Percentiles rank a stretch among this genome's conserved stretches.
Conservation (phyloP, 2,113 vertebrate genomes). For the Sturnus vulgaris region DNA sequence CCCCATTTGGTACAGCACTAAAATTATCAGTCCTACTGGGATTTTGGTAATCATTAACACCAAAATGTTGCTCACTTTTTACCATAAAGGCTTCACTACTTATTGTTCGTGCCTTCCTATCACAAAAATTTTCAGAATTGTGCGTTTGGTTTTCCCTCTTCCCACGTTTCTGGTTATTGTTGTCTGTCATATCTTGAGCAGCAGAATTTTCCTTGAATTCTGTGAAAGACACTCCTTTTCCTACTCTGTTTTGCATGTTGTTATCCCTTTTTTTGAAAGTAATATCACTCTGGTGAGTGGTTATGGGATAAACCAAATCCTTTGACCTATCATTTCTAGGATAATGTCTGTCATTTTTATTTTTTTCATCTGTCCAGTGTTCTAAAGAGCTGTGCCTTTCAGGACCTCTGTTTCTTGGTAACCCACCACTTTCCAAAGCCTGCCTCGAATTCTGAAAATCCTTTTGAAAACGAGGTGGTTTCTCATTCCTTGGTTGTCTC, state of each 20-base stretch:
- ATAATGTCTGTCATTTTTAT: conserved; percentile 73
- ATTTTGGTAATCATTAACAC: conserved; percentile 73
- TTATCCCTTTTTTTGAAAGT: conserved; percentile 81
- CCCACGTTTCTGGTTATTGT: conserved; percentile 80
- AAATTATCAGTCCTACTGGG: conserved; percentile 69
- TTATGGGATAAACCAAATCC: conserved; percentile 71
- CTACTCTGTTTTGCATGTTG: conserved; percentile 70
- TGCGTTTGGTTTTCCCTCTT: conserved; percentile 79
- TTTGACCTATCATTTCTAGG: conserved; percentile 79
- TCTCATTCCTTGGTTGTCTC: conserved; percentile 84
- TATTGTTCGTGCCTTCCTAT: conserved; percentile 76
- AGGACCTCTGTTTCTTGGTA: conserved; percentile 77
- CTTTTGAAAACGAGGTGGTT: conserved; percentile 91
- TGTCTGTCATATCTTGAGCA: conserved; percentile 73
- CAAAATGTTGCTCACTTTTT: conserved; percentile 77
- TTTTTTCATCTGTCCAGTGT: conserved; percentile 77
- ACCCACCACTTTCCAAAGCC: conserved; percentile 71
- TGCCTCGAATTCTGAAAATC: conserved; percentile 85
- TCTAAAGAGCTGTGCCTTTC: conserved; percentile 77
- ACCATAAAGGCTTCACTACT: conserved; percentile 72
- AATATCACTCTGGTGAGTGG: conserved; percentile 68
- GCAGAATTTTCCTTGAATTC: conserved; percentile 76
- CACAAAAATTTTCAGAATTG: conserved; percentile 77
- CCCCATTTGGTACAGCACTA: conserved; percentile 84
- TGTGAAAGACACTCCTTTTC: conserved; percentile 62